Conservation (phyloP, 2,888 invertebrate genomes). For the Cactoblastis cactorum region DNA sequence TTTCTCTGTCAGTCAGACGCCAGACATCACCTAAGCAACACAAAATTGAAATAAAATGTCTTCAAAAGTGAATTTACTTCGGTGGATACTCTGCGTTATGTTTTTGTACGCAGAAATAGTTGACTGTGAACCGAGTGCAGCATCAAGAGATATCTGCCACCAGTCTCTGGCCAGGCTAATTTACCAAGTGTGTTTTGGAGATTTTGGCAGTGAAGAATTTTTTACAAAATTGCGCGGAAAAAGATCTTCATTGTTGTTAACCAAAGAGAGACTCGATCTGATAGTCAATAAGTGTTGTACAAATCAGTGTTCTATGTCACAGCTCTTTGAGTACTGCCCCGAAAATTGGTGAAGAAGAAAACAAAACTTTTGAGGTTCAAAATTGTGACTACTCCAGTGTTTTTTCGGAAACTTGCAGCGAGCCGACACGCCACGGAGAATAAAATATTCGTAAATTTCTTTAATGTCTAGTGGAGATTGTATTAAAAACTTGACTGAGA, state of each 20-base stretch:
- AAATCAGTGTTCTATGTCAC: conserved; percentile 49
- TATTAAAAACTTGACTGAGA: conserved; percentile 2
- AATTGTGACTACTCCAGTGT: conserved; percentile 19
- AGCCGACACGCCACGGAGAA: conserved; percentile 9
- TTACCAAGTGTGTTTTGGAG: conserved; percentile 48
- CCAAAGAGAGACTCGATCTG: conserved; percentile 42
- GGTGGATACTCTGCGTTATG: conserved; percentile 37
- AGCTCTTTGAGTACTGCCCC: conserved; percentile 62
- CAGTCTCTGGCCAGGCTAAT: conserved; percentile 43
- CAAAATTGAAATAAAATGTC: conserved; percentile 41
- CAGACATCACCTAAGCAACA: conserved; percentile 32
- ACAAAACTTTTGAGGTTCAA: conserved; percentile 9
- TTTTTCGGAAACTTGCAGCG: conserved; percentile 15
- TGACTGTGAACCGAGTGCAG: conserved; percentile 28
- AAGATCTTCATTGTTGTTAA: conserved; percentile 42
- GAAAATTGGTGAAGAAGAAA: conserved; percentile 51
- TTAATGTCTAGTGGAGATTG: background rate
- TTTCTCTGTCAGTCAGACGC: conserved; percentile 39
- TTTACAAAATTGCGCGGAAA: conserved; percentile 43
- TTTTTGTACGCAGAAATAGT: conserved; percentile 39
- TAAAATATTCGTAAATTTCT: background rate
- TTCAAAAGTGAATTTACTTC: conserved; percentile 18
- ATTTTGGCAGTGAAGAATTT: conserved; percentile 27
- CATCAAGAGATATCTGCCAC: conserved; percentile 47
- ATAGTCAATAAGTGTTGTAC: conserved; percentile 57